Base-by-base conservation (phyloP, 2,113 vertebrate genomes). In the Tragulus kanchil region DNA sequence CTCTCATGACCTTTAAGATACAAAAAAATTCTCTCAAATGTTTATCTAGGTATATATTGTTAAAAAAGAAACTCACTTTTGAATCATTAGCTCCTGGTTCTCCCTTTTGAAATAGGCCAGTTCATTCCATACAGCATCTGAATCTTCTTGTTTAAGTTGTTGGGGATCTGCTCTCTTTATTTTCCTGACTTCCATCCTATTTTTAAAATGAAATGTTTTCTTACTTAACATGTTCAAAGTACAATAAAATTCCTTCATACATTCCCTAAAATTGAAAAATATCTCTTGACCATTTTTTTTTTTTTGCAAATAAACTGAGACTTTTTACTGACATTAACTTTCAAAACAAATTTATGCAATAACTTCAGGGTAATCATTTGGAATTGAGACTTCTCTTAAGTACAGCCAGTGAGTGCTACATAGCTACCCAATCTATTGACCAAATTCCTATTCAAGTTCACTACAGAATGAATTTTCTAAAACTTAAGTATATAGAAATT, bases 91-190 rank as follows among this genome's bases (percentile, higher is more conserved):
- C 85, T 99, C 99, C 97, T 98, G 99, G 96, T 98, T 99, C 93
- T 99, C 98, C 67, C 97, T 98, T 98, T 99, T 99, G 97, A 99
- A 99, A 99, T 99, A 99, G 73, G 98, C 97, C 97, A 99, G 98
- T 84, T 99, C 98, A 64, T 99, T 99, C 99, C 99, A 99, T 19
- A 99, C 98, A 14, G 98, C 98, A 97, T 99, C 99, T 78, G 98
- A 99, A 99, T 99, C 95, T 97, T 99, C 99, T 95, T 99, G 99
- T 85, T 95, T 98, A 64, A 99, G 98, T 97, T 99, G 98, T 90
- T 92, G 97, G 0, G 95, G 98, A 52, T 99, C 98, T 86, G 98
- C 98, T 86, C 97, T 98, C n/a, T 93, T 96, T 69, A 78, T 96
- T 97, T 97, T 98, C 94, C 65, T 96, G 54, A 92, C 98, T 97